phyloP scores from a whole-genome alignment of 2,797 vertebrate genomes.

The Neostethus bicornis region DNA sequence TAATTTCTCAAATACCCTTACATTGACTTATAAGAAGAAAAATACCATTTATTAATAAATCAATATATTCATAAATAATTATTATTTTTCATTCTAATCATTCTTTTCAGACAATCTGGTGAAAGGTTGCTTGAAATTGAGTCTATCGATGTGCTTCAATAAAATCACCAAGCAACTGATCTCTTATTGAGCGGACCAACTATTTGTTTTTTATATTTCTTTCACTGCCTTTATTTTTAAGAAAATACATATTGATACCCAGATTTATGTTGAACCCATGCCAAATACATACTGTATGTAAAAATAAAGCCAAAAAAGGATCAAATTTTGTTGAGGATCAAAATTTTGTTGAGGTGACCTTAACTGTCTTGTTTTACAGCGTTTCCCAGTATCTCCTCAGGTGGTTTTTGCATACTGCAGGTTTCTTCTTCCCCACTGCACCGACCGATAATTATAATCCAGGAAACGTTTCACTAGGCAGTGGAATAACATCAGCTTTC shows the following conservation, averaged over 20 bases:
- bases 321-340: no score
- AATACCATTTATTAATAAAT: no score
- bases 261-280: not conserved
- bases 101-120: no score
- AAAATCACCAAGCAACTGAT: not conserved
- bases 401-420: conserved; percentile 28
- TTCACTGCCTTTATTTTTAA: not conserved
- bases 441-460: conserved; percentile 49
- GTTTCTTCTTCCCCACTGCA: conserved; percentile 26
- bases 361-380: conserved; percentile 15
- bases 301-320: no score
- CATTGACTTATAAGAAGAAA: no score
- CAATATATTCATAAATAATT: no score
- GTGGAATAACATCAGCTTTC: conserved; percentile 34
- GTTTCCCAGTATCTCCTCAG: conserved; percentile 42
- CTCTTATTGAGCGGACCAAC: not conserved
- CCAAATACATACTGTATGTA: conserved; percentile 5
- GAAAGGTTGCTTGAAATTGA: no score
- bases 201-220: no score
- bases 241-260: not conserved
- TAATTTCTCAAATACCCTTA: not conserved
- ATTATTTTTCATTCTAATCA: no score
- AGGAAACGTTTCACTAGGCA: conserved; percentile 41
- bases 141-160: not conserved
- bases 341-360: conserved; percentile 30